phyloP scores from a whole-genome alignment of 2,797 vertebrate species.

The Acipenser transmontanus region DNA sequence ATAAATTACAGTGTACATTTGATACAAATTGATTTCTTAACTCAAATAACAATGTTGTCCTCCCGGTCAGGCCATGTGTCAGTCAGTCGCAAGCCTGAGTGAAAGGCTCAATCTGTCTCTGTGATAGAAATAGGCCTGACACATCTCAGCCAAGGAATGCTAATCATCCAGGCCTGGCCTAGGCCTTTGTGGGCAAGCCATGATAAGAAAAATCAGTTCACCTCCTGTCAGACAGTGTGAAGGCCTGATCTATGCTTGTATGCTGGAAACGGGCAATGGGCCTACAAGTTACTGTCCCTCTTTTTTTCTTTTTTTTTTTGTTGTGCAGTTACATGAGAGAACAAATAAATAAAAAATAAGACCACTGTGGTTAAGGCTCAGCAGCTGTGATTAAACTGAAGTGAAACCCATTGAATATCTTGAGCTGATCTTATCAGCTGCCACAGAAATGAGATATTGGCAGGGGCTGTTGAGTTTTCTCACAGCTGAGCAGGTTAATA shows the following conservation, averaged over 20 bases:
- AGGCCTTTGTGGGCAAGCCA: conserved; percentile 90
- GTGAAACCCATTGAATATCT: conserved; percentile 89
- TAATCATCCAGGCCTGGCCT: conserved; percentile 86
- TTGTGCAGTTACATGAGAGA: conserved; percentile 28
- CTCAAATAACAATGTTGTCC: conserved; percentile 99
- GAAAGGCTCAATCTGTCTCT: conserved; percentile 98
- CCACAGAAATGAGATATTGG: conserved; percentile 97
- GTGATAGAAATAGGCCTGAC: conserved; percentile 92
- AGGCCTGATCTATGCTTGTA: conserved; percentile 67
- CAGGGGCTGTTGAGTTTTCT: conserved; percentile 82
- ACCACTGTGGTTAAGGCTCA: conserved; percentile 58
- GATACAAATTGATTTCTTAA: conserved; percentile 99
- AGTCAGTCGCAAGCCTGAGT: conserved; percentile 90
- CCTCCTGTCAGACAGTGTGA: conserved; percentile 71
- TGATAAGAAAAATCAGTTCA: conserved; percentile 95
- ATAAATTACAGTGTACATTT: conserved; percentile 99
- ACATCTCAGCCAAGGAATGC: conserved; percentile 84
- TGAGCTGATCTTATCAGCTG: conserved; percentile 88
- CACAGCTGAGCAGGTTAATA: conserved; percentile 94
- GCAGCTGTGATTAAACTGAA: conserved; percentile 66
- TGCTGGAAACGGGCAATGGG: conserved; percentile 60
- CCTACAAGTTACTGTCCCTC: conserved; percentile 70
- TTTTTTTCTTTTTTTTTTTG: conserved; percentile 46
- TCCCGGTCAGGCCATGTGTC: conserved; percentile 97
- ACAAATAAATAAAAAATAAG: conserved; percentile 57